Evolutionary conservation across 1,140 invertebrate species (phyloP).

Genomic region (Conus betulinus): DNA sequence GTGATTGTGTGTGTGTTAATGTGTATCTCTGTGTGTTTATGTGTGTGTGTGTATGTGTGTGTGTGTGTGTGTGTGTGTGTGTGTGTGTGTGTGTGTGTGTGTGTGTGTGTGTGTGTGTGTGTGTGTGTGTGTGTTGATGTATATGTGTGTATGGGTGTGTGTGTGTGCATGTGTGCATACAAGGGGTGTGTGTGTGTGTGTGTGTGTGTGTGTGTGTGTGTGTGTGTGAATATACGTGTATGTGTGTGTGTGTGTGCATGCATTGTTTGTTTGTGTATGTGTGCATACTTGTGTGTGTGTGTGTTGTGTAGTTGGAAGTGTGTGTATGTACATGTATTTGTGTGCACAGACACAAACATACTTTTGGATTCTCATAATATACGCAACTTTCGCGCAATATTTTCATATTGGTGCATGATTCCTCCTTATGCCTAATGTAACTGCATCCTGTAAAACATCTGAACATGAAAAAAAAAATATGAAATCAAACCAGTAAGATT

Average conservation of each 20-base stretch:
- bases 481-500: too few relatives aligned
- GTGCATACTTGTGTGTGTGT: background rate
- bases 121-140: background rate
- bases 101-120: background rate
- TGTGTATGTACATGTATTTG: background rate
- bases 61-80: background rate
- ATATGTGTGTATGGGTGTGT: too few relatives aligned
- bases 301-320: background rate
- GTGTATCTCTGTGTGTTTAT: background rate
- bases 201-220: constrained; percentile 8
- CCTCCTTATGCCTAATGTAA: too few relatives aligned
- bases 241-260: background rate
- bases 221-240: background rate
- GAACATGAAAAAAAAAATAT: too few relatives aligned
- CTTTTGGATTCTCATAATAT: too few relatives aligned
- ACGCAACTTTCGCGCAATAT: too few relatives aligned
- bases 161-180: background rate
- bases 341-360: background rate
- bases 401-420: too few relatives aligned
- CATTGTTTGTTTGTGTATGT: background rate
- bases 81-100: constrained; percentile 7
- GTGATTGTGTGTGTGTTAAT: constrained; percentile 1
- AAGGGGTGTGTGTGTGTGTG: too few relatives aligned
- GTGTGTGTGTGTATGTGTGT: background rate
- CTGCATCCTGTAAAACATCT: too few relatives aligned